These are phyloP conservation scores for Antedon mediterranea DNA, from an alignment of 53 echinoderm and acorn worm species.

Conservation along the genomic window DNA sequence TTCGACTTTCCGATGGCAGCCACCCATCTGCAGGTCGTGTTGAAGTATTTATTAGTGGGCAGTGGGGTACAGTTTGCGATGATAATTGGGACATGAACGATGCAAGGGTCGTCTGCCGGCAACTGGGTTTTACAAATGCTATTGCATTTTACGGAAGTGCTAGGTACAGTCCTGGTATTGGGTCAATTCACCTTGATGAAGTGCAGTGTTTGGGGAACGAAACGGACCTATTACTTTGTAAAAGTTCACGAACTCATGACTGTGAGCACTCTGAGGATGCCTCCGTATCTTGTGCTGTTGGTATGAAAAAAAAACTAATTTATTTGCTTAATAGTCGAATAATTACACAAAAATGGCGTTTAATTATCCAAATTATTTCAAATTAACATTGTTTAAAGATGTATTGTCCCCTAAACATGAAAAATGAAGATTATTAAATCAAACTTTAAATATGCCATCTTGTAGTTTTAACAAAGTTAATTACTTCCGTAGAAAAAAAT, in stretches of 20 bases:
- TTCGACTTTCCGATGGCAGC: slow-evolving; percentile 17
- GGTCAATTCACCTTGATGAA: slow-evolving; percentile 13
- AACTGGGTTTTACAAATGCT: slow-evolving; percentile 19
- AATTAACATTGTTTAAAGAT: too few species aligned
- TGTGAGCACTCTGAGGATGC: slow-evolving; percentile 20
- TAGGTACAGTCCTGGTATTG: slow-evolving; percentile 7
- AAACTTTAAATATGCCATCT: too few species aligned
- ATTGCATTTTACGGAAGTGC: neutral
- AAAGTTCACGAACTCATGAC: neutral
- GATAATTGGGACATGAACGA: slow-evolving; percentile 16
- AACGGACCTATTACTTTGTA: slow-evolving; percentile 2
- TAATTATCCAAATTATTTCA: too few species aligned
- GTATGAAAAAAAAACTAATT: neutral
- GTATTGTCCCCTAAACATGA: too few species aligned
- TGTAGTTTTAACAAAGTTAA: too few species aligned
- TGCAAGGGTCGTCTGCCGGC: slow-evolving; percentile 19
- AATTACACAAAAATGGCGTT: too few species aligned
- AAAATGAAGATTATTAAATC: too few species aligned
- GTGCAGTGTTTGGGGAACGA: slow-evolving; percentile 22
- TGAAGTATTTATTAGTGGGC: slow-evolving; percentile 5
- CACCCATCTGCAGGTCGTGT: slow-evolving; percentile 19
- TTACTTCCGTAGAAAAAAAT: too few species aligned
- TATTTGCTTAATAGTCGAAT: neutral
- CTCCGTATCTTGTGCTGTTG: slow-evolving; percentile 5
- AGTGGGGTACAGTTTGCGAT: slow-evolving; percentile 30